These are phyloP conservation scores for Gadopsis marmoratus DNA, from an alignment of 2,797 vertebrate species.

Conservation along the genomic window DNA sequence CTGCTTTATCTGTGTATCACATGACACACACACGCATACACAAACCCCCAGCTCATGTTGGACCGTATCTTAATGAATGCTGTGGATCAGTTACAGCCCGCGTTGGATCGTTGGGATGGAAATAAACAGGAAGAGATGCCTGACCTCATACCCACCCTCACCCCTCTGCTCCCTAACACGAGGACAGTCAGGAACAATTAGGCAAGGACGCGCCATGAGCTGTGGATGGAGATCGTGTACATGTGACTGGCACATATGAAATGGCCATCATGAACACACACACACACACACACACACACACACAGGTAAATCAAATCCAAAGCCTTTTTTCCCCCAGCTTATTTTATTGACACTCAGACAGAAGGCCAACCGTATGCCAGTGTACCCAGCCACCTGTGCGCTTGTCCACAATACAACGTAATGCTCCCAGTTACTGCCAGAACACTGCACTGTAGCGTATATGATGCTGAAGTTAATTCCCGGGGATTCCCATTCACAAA, in stretches of 20 bases:
- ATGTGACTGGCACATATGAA: slow-evolving; percentile 24
- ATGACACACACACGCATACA: slow-evolving; percentile 38
- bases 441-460: slow-evolving; percentile 32
- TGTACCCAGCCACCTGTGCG: slow-evolving; percentile 63
- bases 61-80: slow-evolving; percentile 51
- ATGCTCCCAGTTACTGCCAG: slow-evolving; percentile 41
- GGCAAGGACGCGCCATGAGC: slow-evolving; percentile 16
- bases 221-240: slow-evolving; percentile 14
- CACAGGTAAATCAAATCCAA: slow-evolving; percentile 34
- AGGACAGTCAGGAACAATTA: slow-evolving; percentile 16
- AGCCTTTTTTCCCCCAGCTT: slow-evolving; percentile 3
- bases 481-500: slow-evolving; percentile 72
- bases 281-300: slow-evolving; percentile 17
- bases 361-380: slow-evolving; percentile 63
- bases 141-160: slow-evolving; percentile 30
- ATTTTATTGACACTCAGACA: slow-evolving; percentile 51
- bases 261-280: slow-evolving; percentile 18
- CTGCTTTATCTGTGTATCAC: slow-evolving; percentile 58
- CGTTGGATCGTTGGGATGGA: slow-evolving; percentile 39
- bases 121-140: slow-evolving; percentile 54
- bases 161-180: neutral
- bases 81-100: slow-evolving; percentile 46
- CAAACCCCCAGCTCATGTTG: slow-evolving; percentile 34
- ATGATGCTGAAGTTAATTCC: slow-evolving; percentile 60
- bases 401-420: slow-evolving; percentile 44